These are phyloP conservation scores for Sigmodon hispidus DNA, from an alignment of 2,113 vertebrate species.

Conservation along the genomic window DNA sequence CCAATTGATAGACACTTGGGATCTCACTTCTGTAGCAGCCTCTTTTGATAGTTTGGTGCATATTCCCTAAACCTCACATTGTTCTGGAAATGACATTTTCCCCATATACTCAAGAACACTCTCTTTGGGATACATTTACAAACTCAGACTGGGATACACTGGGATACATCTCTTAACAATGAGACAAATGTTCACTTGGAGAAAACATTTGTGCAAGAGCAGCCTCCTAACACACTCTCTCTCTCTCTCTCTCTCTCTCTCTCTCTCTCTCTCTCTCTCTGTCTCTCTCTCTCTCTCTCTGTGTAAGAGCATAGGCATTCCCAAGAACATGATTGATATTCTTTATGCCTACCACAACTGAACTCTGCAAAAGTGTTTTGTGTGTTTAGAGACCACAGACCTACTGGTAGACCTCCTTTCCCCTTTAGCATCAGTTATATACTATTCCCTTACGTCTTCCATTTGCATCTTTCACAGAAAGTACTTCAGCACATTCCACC, in stretches of 20 bases:
- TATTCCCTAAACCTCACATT: background rate
- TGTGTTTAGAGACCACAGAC: background rate
- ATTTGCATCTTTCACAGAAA: background rate
- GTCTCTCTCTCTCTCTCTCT: no score
- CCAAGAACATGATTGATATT: background rate
- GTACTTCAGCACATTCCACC: background rate
- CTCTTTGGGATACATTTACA: background rate
- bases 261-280: no score
- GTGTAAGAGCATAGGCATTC: background rate
- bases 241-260: no score
- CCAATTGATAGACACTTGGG: background rate
- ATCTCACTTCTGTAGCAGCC: background rate
- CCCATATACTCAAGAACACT: background rate
- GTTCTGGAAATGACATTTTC: background rate
- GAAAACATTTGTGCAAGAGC: background rate
- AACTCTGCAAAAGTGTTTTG: background rate
- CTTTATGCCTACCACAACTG: background rate
- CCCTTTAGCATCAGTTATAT: background rate
- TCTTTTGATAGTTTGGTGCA: background rate
- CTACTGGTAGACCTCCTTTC: background rate
- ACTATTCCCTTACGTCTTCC: background rate
- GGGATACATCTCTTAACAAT: background rate
- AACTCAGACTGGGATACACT: background rate
- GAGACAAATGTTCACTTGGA: background rate
- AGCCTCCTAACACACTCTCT: background rate